Percentiles rank a stretch among this genome's conserved stretches.
These are phyloP conservation scores for Axis porcinus DNA, from an alignment of 2,113 vertebrate species.

Conservation along the genomic window DNA sequence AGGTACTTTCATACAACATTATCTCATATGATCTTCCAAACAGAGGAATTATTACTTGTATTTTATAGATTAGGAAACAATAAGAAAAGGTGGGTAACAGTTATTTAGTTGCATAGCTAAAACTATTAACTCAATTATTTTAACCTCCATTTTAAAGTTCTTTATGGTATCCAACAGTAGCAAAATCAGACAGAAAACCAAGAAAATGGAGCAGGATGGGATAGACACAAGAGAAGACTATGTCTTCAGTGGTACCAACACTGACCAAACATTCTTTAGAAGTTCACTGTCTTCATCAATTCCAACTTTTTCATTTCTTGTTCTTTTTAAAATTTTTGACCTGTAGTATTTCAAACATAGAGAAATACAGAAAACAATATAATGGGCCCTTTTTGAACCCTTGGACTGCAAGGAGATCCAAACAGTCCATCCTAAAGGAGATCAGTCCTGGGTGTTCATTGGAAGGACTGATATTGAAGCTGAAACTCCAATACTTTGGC, in stretches of 20 bases:
- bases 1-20: neutral
- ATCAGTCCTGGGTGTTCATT: no score
- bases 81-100: neutral
- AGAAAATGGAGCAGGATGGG: neutral
- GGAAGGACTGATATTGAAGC: no score
- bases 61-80: neutral
- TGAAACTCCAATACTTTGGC: no score
- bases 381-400: neutral
- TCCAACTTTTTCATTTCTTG: neutral
- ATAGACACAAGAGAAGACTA: neutral
- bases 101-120: neutral
- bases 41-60: neutral
- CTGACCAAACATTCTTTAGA: neutral
- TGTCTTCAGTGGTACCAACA: neutral
- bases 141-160: neutral
- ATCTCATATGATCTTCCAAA: conserved; percentile 8
- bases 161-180: neutral
- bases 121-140: neutral
- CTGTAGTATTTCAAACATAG: neutral
- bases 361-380: neutral
- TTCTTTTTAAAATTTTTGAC: neutral
- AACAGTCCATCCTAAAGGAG: no score
- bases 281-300: neutral
- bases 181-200: neutral
- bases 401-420: no score